A percentile compares a stretch with the other conserved stretches of the same genome.
Conservation (phyloP, 2,797 vertebrate species). For the Tokudaia muenninki region DNA sequence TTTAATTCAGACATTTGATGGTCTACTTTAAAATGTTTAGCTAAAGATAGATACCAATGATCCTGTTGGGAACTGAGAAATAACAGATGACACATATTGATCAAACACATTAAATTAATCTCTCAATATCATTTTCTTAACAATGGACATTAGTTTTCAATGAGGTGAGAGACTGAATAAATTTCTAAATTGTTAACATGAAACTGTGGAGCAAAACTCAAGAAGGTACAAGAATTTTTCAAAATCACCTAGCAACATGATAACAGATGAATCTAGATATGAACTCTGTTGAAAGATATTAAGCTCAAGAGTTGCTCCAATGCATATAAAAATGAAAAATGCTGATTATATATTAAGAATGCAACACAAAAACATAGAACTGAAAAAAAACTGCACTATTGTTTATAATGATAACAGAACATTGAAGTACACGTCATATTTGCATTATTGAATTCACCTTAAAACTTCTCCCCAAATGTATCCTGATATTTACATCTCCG, state of each 20-base stretch:
- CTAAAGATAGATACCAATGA: conserved; percentile 16
- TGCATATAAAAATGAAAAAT: not conserved
- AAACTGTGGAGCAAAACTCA: not conserved
- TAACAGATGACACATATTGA: not conserved
- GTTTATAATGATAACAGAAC: not conserved
- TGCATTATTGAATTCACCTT: conserved; percentile 17
- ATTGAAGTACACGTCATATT: not conserved
- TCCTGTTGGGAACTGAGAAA: not conserved
- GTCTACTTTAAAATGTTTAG: not conserved
- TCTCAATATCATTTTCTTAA: not conserved
- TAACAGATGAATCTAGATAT: not conserved
- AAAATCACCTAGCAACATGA: not conserved
- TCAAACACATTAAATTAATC: conserved; percentile 13
- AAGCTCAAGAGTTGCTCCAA: not conserved
- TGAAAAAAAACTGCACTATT: not conserved
- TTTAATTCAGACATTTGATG: conserved; percentile 13
- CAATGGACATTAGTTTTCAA: not conserved
- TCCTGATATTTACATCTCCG: not conserved
- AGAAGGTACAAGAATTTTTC: not conserved
- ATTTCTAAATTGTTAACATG: not conserved
- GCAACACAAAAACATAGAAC: not conserved
- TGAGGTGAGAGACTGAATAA: not conserved
- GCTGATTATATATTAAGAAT: not conserved
- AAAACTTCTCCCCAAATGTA: not conserved
- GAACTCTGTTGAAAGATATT: not conserved